Evolutionary conservation across 2,888 invertebrate species (phyloP).

Genomic region (Parnassius orleans): DNA sequence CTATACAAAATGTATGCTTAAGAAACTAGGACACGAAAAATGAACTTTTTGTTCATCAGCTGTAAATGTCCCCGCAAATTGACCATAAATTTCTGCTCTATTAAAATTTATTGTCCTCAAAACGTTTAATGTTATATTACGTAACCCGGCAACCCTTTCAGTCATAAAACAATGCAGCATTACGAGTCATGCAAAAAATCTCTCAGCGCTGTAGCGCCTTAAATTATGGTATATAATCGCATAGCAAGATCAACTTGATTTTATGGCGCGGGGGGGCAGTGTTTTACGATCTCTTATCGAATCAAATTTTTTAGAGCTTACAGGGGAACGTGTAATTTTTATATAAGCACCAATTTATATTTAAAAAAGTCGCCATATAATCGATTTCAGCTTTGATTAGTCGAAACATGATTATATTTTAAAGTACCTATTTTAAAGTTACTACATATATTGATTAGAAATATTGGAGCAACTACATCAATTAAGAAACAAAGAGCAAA

Average conservation of each 20-base stretch:
- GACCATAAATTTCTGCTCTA: slow-evolving; percentile 73
- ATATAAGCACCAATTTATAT: slow-evolving; percentile 50
- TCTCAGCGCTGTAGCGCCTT: slow-evolving; percentile 51
- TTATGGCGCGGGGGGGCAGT: slow-evolving; percentile 69
- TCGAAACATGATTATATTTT: slow-evolving; percentile 6
- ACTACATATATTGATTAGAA: no score
- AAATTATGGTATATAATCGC: slow-evolving; percentile 56
- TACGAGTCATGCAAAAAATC: slow-evolving; percentile 58
- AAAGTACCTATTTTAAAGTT: no score
- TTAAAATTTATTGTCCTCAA: slow-evolving; percentile 72
- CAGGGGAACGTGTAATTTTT: slow-evolving; percentile 59
- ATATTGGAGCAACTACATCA: no score
- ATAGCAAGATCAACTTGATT: slow-evolving; percentile 54
- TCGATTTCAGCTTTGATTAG: slow-evolving; percentile 28
- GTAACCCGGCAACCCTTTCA: slow-evolving; percentile 72
- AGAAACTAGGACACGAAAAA: slow-evolving; percentile 57
- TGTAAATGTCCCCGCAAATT: slow-evolving; percentile 73
- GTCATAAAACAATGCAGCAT: slow-evolving; percentile 69
- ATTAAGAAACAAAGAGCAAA: neutral
- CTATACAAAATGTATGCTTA: slow-evolving; percentile 34
- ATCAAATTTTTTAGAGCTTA: slow-evolving; percentile 35
- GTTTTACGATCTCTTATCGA: slow-evolving; percentile 39
- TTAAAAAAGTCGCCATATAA: slow-evolving; percentile 47
- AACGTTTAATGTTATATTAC: slow-evolving; percentile 71
- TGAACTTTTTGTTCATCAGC: slow-evolving; percentile 65